These are phyloP conservation scores for Apis florea DNA, from an alignment of 1,140 invertebrate genomes.

Conservation along the genomic window DNA sequence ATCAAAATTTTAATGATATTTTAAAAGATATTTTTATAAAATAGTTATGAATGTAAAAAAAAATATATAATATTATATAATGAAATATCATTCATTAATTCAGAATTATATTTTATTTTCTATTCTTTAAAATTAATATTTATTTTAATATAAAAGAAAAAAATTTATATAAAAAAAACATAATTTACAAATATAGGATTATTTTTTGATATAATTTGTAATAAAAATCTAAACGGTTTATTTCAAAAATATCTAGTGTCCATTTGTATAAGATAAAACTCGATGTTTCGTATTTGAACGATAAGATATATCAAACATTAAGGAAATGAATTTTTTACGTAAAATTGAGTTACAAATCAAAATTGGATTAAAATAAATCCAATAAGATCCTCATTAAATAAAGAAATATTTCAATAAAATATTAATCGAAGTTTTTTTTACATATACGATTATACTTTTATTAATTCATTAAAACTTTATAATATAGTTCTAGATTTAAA, in stretches of 20 bases:
- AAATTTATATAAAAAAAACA: too few species aligned
- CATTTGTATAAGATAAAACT: not conserved
- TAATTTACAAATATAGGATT: not conserved
- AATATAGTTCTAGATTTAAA: not conserved
- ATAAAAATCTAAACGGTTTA: not conserved
- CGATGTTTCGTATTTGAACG: not conserved
- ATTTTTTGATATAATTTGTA: not conserved
- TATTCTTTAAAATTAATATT: too few species aligned
- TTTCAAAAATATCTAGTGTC: not conserved
- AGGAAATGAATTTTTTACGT: not conserved
- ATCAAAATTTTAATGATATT: too few species aligned
- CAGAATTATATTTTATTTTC: too few species aligned
- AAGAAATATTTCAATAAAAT: not conserved
- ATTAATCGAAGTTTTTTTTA: not conserved
- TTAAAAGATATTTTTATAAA: too few species aligned
- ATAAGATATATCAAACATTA: slow-evolving; percentile 6
- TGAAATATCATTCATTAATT: too few species aligned
- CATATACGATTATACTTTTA: not conserved
- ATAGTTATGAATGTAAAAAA: too few species aligned
- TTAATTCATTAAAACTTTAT: not conserved
- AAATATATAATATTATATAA: too few species aligned
- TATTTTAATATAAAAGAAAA: too few species aligned
- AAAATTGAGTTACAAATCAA: not conserved
- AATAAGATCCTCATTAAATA: not conserved
- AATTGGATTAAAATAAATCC: not conserved